Evolutionary conservation across 1,140 invertebrate genomes (phyloP), one percentile per base, ranked within the genome.

Genomic region (Macrocentrus cingulum): DNA sequence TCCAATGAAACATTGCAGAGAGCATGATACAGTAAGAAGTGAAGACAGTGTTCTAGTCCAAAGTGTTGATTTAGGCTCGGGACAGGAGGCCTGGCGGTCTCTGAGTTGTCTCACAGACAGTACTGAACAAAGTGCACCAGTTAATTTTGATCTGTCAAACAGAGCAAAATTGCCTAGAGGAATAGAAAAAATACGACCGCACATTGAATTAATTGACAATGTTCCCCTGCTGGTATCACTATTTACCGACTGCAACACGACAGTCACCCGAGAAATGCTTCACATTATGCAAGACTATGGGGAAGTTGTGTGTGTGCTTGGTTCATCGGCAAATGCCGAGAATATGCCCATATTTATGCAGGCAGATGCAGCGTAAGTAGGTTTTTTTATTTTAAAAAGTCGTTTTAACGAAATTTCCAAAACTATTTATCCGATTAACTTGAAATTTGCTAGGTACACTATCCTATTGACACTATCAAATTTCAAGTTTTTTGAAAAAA

Each of bases 241-340:
- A 0, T 99, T 98, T 71, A 98, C 96, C 1, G 97, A 99, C 77
- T 98, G 96, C 78, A 95, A 90, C 4, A 86, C 94, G 7, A 80
- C 87, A 68, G 92, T 91, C 0, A 95, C 93, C 0, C 81, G 86
- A 13, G 89, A 93, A 75, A 97, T 98, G 95, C 83, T 97, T 58
- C 84, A 88, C 56, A 97, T 97, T 46, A 96, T 97, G 94, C 94
- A 97, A 80, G 94, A 97, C 61, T 94, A 96, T 76, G 92, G 92
- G 2, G 93, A 97, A 80, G 90, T 97, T 15, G 92, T 96, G 0
- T 93, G 92, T 63, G 88, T 95, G 8, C 85, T 96, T 62, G 94
- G 94, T 5, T 95, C 92, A 19, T 90, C 91, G 2, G 89, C 90
- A 22, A 89, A 93, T 76, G 88, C 90, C 36, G 87, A 93, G 56